phyloP scores from a whole-genome alignment of 2,888 invertebrate genomes.

The Drosophila tanythrix region DNA sequence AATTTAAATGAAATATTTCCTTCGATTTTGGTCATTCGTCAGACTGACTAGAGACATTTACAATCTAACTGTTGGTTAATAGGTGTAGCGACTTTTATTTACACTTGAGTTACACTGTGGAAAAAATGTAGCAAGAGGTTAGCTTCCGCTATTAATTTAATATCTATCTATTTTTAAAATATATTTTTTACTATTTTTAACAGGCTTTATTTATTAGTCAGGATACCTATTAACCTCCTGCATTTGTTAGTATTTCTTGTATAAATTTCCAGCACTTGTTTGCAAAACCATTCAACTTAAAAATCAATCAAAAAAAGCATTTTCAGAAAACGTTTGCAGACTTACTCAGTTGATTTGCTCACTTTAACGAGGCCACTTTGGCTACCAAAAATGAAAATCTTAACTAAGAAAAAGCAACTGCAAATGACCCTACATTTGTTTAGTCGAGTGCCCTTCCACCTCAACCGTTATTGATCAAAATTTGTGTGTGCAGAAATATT shows the following conservation, averaged over 20 bases:
- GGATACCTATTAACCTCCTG: background rate
- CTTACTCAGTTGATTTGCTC: slow-evolving; percentile 23
- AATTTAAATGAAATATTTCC: slow-evolving; percentile 72
- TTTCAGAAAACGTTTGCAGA: background rate
- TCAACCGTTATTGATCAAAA: slow-evolving; percentile 68
- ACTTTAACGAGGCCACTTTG: slow-evolving; percentile 35
- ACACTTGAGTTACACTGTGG: slow-evolving; percentile 19
- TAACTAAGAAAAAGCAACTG: slow-evolving; percentile 39
- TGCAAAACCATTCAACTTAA: background rate
- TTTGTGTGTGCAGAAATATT: slow-evolving; percentile 48
- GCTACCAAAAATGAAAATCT: slow-evolving; percentile 20
- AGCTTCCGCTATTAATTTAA: background rate
- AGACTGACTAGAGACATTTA: slow-evolving; percentile 39
- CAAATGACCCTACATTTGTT: slow-evolving; percentile 68
- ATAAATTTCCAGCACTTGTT: background rate
- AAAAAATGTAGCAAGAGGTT: background rate
- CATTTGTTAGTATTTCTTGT: background rate
- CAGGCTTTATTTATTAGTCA: background rate
- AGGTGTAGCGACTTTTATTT: slow-evolving; percentile 11
- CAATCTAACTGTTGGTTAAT: slow-evolving; percentile 32
- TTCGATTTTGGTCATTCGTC: slow-evolving; percentile 56
- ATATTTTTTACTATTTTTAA: background rate
- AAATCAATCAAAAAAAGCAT: background rate
- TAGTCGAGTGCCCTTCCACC: slow-evolving; percentile 28
- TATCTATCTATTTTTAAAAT: background rate